Conservation (phyloP, 2,113 vertebrate genomes). For the Caranx ignobilis region DNA sequence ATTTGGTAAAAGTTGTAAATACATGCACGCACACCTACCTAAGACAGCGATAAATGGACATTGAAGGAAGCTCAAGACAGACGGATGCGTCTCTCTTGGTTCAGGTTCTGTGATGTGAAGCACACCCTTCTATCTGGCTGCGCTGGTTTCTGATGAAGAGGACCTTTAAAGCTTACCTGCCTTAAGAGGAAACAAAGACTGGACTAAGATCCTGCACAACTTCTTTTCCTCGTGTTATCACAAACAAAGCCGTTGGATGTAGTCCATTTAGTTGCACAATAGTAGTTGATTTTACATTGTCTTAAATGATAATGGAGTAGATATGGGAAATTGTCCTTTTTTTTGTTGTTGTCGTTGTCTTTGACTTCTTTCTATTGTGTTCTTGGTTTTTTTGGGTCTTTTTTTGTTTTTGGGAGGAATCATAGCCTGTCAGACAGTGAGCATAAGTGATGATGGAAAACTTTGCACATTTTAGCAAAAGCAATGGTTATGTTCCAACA, state of each 20-base stretch:
- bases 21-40: constrained; percentile 69
- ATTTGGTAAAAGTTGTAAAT: constrained; percentile 73
- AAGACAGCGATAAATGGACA: constrained; percentile 62
- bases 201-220: constrained; percentile 67
- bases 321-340: constrained; percentile 54
- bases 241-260: constrained; percentile 59
- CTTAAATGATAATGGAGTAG: constrained; percentile 70
- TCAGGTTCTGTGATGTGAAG: constrained; percentile 53
- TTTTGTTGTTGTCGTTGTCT: constrained; percentile 19
- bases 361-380: constrained; percentile 46
- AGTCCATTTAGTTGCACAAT: constrained; percentile 73
- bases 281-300: constrained; percentile 71
- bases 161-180: constrained; percentile 66
- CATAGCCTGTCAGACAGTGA: constrained; percentile 51
- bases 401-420: constrained; percentile 47
- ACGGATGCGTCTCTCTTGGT: constrained; percentile 21
- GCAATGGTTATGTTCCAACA: constrained; percentile 51
- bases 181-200: constrained; percentile 74
- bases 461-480: constrained; percentile 74
- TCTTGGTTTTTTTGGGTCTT: constrained; percentile 44
- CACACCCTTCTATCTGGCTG: constrained; percentile 39
- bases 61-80: constrained; percentile 62
- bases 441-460: constrained; percentile 53
- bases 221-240: constrained; percentile 63
- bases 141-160: constrained; percentile 60